Evolutionary conservation across 2,888 invertebrate species (phyloP), one percentile per base, ranked within the genome.

Genomic region (Agrotis puta): DNA sequence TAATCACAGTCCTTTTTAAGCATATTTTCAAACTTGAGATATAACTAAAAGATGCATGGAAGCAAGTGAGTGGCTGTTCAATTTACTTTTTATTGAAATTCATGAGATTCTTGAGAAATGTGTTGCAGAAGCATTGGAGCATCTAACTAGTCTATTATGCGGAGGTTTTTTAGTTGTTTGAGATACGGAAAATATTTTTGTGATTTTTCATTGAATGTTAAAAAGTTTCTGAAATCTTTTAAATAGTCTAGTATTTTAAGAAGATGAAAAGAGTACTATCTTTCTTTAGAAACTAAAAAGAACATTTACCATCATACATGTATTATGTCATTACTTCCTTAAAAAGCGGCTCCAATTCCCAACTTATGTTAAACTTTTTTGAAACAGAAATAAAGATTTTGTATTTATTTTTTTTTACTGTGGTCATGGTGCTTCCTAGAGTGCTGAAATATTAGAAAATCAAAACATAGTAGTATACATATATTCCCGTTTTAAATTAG

Each of bases 11-110:
- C 24, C 72, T 48, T 78, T 78, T 65, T 51, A 77, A 70, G 27
- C 64, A 81, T 77, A 62, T 70, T 69, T 77, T 77, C 64, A 53
- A 81, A 47, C 64, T 54, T 20, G 45, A 70, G 22, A 63, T 65
- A 56, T 65, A 22, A 63, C 65, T 48, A 51, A 71, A 63, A 65
- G 62, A 59, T 71, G 79, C 47, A 51, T 51, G 51, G 39, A 51
- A 54, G 51, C 57, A 64, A 39, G 45, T 27, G 61, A 39, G 48
- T 39, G 61, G 11, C 61, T 62, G 70, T 22, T 57, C 62, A 71
- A 78, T 82, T 78, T 66, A 63, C 51, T 78, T 79, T 78, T 78
- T 78, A 82, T 65, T 78, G 43, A 82, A 51, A 78, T 82, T 82
- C 70, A 77, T 77, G 71, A 77, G 70, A 53, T 50, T 77, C 70